phyloP scores from a whole-genome alignment of 2,888 invertebrate species.

The Diarsia rubi region DNA sequence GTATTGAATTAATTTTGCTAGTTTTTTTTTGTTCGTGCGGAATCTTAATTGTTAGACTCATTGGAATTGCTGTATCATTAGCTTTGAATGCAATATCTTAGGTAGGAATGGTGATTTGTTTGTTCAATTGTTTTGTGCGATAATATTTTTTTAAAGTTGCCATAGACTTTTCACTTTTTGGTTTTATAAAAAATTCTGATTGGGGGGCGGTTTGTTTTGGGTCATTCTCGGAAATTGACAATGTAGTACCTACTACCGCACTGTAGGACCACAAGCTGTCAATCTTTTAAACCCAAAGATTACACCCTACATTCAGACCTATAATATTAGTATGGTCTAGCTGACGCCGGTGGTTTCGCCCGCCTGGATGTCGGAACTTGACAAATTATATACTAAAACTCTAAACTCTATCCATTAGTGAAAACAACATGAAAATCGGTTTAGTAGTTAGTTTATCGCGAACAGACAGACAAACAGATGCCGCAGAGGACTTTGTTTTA shows the following conservation, averaged over 20 bases:
- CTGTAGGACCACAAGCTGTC: not conserved
- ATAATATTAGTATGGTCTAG: no score
- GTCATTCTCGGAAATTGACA: not conserved
- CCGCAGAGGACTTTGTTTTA: no score
- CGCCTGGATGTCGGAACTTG: no score
- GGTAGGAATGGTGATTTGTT: constrained; percentile 16
- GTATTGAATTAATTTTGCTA: constrained; percentile 61
- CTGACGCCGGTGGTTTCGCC: no score
- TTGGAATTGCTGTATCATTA: constrained; percentile 52
- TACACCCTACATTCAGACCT: no score
- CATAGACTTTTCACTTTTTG: no score
- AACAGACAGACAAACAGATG: no score
- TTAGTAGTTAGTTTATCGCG: no score
- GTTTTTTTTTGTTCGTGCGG: constrained; percentile 49
- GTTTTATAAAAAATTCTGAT: not conserved
- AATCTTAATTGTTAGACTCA: constrained; percentile 55
- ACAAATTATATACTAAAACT: no score
- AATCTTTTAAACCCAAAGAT: not conserved
- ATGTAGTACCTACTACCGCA: not conserved
- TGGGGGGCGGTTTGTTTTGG: not conserved
- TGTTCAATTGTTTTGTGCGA: not conserved
- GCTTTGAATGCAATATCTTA: constrained; percentile 6
- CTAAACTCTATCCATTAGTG: no score
- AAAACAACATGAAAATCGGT: no score
- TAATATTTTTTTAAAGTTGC: not conserved